A percentile compares a stretch with the other conserved stretches of the same genome.
phyloP scores from a whole-genome alignment of 2,797 vertebrate genomes.

The Trachops cirrhosus region DNA sequence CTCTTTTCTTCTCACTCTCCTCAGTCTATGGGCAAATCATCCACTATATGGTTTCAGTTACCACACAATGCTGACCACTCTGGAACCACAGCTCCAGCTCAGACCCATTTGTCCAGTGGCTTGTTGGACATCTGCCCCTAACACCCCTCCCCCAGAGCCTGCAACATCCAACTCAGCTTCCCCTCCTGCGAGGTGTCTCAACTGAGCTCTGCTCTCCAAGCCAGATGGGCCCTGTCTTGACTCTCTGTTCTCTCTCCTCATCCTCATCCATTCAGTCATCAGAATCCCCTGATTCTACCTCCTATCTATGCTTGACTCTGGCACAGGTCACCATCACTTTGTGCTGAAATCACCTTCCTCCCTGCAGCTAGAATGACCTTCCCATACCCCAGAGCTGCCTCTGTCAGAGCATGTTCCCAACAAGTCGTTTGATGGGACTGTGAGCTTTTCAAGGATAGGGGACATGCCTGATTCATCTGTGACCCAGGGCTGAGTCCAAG shows the following conservation, averaged over 20 bases:
- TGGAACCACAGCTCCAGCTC: not conserved
- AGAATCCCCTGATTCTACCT: not conserved
- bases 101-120: not conserved
- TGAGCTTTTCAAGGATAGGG: not conserved
- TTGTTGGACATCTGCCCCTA: not conserved
- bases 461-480: not conserved
- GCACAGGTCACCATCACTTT: not conserved
- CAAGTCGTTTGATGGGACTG: not conserved
- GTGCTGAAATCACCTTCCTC: not conserved
- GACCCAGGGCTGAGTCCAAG: not conserved
- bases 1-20: not conserved
- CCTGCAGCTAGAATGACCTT: not conserved
- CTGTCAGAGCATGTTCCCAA: not conserved
- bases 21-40: not conserved
- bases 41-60: too few relatives aligned
- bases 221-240: too few relatives aligned
- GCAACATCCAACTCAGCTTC: too few relatives aligned
- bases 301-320: not conserved
- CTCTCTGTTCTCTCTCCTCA: not conserved
- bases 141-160: not conserved
- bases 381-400: not conserved
- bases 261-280: not conserved
- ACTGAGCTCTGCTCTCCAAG: not conserved
- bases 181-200: not conserved
- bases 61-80: not conserved